phyloP scores from a whole-genome alignment of 2,113 vertebrate genomes.

The Mystacornis crossleyi region DNA sequence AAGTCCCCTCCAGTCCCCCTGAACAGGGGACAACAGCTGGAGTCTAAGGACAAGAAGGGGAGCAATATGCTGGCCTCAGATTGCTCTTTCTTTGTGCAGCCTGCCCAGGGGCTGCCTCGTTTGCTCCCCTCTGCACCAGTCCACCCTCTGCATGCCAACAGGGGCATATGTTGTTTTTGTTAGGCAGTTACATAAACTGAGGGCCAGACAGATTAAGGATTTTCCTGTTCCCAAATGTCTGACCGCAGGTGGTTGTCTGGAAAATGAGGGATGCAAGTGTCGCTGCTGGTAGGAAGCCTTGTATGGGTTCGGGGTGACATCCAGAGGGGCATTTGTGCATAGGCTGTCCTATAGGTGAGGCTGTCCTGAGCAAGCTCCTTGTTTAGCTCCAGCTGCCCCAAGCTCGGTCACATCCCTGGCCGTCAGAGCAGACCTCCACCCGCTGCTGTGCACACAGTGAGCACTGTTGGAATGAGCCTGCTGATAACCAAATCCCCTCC shows the following conservation, averaged over 20 bases:
- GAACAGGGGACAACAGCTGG: not conserved
- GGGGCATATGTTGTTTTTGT: not conserved
- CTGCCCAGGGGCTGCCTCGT: not conserved
- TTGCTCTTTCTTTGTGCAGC: not conserved
- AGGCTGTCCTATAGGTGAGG: not conserved
- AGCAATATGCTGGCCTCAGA: fast-evolving
- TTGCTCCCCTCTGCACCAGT: not conserved
- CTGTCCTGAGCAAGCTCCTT: not conserved
- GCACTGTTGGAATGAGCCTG: not conserved
- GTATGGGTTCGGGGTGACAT: not conserved
- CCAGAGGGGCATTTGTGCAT: not conserved
- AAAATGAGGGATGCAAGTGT: not conserved
- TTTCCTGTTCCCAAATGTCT: slow-evolving; percentile 21
- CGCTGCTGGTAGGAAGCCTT: not conserved
- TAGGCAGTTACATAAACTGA: slow-evolving; percentile 26
- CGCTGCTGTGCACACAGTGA: not conserved
- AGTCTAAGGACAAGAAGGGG: not conserved
- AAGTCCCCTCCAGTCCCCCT: not conserved
- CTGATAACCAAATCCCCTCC: not conserved
- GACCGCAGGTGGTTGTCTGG: not conserved
- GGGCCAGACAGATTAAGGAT: slow-evolving; percentile 51
- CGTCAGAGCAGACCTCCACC: not conserved
- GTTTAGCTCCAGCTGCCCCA: not conserved
- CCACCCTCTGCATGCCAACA: not conserved
- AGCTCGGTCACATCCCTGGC: not conserved